phyloP scores from a whole-genome alignment of 2,797 vertebrate species.

The Falco berigora region DNA sequence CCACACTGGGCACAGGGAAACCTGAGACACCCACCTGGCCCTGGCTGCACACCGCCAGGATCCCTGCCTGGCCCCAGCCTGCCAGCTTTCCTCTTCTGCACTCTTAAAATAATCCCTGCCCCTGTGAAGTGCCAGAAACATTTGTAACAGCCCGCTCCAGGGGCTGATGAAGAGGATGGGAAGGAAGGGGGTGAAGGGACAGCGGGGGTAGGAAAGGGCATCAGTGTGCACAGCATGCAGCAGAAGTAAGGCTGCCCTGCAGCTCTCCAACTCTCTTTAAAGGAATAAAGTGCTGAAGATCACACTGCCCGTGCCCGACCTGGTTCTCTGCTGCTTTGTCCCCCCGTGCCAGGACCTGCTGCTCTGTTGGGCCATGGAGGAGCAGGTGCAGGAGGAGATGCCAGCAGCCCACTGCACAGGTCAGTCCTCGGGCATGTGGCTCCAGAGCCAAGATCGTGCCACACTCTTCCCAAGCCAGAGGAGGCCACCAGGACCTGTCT shows the following conservation, averaged over 20 bases:
- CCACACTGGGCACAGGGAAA: background rate
- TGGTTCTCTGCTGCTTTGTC: background rate
- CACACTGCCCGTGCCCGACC: accelerated
- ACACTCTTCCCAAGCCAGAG: background rate
- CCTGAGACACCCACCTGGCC: conserved; percentile 19
- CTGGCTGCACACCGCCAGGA: background rate
- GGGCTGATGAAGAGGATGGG: background rate
- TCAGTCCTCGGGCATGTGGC: background rate
- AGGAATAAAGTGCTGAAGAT: background rate
- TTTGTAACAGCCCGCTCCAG: background rate
- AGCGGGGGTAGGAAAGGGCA: background rate
- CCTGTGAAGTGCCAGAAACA: background rate
- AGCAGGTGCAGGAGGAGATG: conserved; percentile 65
- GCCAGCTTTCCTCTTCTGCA: conserved; percentile 3
- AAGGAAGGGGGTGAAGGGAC: background rate
- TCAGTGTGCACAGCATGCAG: background rate
- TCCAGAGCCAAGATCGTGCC: background rate
- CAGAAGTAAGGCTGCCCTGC: background rate
- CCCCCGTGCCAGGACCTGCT: background rate
- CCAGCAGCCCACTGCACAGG: conserved; percentile 71
- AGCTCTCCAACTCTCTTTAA: background rate
- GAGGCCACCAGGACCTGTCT: background rate
- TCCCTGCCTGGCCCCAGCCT: background rate
- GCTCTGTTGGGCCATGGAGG: conserved; percentile 27
- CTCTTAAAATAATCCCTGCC: conserved; percentile 26